phyloP scores from a whole-genome alignment of 2,888 invertebrate genomes.

The Iphiclides podalirius region DNA sequence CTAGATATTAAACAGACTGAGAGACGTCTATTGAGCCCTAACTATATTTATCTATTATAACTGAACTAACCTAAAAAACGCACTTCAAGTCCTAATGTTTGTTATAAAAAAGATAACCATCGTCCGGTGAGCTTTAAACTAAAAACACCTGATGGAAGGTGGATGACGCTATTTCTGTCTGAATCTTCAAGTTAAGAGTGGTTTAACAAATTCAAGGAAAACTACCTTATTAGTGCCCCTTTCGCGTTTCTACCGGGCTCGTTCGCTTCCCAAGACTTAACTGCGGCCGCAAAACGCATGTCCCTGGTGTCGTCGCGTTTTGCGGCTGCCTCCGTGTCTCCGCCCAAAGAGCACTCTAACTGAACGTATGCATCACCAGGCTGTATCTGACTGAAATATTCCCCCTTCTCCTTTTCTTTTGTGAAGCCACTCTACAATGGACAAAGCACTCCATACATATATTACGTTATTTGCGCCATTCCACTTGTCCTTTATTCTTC shows the following conservation, averaged over 20 bases:
- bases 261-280: constrained; percentile 47
- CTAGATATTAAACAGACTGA: no score
- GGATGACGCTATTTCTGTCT: no score
- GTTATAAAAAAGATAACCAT: no score
- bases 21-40: no score
- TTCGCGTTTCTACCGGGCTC: constrained; percentile 53
- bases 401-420: constrained; percentile 38
- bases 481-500: constrained; percentile 10
- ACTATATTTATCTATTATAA: no score
- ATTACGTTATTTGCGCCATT: constrained; percentile 25
- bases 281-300: constrained; percentile 41
- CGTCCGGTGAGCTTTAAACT: no score
- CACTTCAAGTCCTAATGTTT: no score
- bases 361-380: constrained; percentile 59
- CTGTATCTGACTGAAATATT: constrained; percentile 30
- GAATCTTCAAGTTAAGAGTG: no score
- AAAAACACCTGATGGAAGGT: no score
- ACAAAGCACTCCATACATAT: no score
- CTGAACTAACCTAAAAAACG: no score
- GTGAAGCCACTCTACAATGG: constrained; percentile 29
- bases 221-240: constrained; percentile 56
- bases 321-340: constrained; percentile 43
- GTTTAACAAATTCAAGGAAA: no score
- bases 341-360: constrained; percentile 53
- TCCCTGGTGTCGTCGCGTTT: constrained; percentile 56